Conservation (phyloP, 2,113 vertebrate genomes). For the Chionodraco myersi region DNA sequence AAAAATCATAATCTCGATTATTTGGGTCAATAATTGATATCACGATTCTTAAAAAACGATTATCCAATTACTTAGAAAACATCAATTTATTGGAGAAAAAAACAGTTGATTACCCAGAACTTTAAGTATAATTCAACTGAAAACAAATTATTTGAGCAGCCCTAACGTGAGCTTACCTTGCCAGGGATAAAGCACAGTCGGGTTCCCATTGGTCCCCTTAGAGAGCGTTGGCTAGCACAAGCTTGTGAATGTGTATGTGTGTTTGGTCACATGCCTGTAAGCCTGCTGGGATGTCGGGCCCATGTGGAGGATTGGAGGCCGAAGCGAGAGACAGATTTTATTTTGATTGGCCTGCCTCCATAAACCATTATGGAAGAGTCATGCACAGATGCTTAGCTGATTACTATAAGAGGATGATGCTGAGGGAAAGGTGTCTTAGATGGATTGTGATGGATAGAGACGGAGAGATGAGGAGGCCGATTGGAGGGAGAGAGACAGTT, state of each 20-base stretch:
- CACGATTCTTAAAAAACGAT: too few species aligned
- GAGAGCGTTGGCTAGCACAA: constrained; percentile 27
- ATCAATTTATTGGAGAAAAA: too few species aligned
- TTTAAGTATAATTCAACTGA: too few species aligned
- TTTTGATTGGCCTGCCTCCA: constrained; percentile 31
- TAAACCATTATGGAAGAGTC: constrained; percentile 16
- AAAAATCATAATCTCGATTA: too few species aligned
- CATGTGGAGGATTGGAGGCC: constrained; percentile 34
- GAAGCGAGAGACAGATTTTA: constrained; percentile 44
- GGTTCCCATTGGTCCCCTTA: constrained; percentile 13
- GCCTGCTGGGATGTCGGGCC: constrained; percentile 54
- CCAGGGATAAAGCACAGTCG: constrained; percentile 26
- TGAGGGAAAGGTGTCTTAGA: constrained; percentile 36
- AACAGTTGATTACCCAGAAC: too few species aligned
- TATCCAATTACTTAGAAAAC: too few species aligned
- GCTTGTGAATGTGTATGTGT: constrained; percentile 18
- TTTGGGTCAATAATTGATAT: too few species aligned
- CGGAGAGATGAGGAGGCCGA: constrained; percentile 10
- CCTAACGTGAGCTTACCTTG: constrained; percentile 10
- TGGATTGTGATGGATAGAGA: constrained; percentile 35
- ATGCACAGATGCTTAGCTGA: constrained; percentile 39
- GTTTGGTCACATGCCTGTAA: constrained; percentile 32
- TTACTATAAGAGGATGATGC: constrained; percentile 39
- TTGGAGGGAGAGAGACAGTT: constrained; percentile 30
- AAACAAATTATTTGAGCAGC: too few species aligned